Percentiles rank a stretch among this genome's conserved stretches.
Conservation (phyloP, 2,888 invertebrate species). For the Drosophila yooni region DNA sequence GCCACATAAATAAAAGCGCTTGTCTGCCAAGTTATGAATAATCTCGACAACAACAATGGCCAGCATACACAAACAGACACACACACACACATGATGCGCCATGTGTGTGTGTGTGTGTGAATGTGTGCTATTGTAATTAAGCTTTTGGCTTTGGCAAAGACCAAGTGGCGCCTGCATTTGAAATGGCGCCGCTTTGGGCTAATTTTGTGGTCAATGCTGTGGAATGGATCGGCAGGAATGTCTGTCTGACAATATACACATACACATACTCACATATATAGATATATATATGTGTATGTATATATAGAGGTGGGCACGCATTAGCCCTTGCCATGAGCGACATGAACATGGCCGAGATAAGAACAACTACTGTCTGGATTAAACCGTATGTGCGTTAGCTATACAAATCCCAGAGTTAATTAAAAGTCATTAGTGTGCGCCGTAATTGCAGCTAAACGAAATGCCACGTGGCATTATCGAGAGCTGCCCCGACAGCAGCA, state of each 20-base stretch:
- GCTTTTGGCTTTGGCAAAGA: constrained; percentile 57
- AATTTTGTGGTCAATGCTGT: constrained; percentile 71
- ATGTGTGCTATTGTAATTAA: constrained; percentile 62
- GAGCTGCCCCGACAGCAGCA: neutral
- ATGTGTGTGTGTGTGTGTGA: constrained; percentile 6
- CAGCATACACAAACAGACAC: constrained; percentile 6
- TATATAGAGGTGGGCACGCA: constrained; percentile 26
- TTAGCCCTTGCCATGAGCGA: constrained; percentile 26
- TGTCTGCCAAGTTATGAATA: constrained; percentile 79
- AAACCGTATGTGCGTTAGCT: constrained; percentile 43
- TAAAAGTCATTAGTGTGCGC: constrained; percentile 76
- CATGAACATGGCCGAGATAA: constrained; percentile 38
- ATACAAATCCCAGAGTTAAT: constrained; percentile 75
- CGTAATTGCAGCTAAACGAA: constrained; percentile 66
- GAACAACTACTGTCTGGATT: constrained; percentile 28
- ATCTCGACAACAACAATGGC: constrained; percentile 59
- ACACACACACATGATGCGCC: neutral
- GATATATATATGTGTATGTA: neutral
- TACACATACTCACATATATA: constrained; percentile 15
- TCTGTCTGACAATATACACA: constrained; percentile 30
- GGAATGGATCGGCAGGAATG: constrained; percentile 57
- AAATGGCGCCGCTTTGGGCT: constrained; percentile 66
- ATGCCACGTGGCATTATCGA: constrained; percentile 31
- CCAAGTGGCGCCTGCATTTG: constrained; percentile 51
- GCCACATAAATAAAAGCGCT: constrained; percentile 69